Base-by-base conservation (phyloP, 2,113 vertebrate genomes). In the human (Homo sapiens) region DNA sequence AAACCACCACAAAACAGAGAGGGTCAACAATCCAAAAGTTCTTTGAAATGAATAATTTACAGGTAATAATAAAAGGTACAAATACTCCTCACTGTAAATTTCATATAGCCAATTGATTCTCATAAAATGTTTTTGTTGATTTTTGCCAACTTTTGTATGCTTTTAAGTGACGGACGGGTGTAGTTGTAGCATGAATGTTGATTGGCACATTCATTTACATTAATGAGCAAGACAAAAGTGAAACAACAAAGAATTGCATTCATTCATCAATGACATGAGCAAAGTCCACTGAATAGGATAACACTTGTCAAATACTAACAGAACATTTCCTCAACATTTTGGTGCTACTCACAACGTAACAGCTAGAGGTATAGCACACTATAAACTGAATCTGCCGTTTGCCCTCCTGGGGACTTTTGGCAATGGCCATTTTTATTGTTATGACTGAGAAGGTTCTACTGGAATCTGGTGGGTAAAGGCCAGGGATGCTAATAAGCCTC, bases 161-260 rank as follows among this genome's bases (percentile, higher is more conserved):
- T 35, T 48, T 22, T 66, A 55, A 32, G 35, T 52, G 27, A 66
- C 2, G 25, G 30, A n/a, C 18, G 16, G 38, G n/a, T 11, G 3
- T 8, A 40, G 48, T 17, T 52, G 12, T 35, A 76, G 45, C 12
- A 16, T 16, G 18, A 52, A 66, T 17, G 27, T 20, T 35, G 82
- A 64, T 1, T 45, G 27, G 30, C 1, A 4, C 7, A 76, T 43
- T 61, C 40, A n/a, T 48, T 84, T 30, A 50, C 0, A 0, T 75
- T 18, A 79, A n/a, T 35, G 40, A 64, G 14, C 32, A 55, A 68
- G 75, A 68, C 52, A 83, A 48, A 61, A 30, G 40, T n/a, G 72
- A 73, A 70, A 70, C 35, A n/a, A n/a, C 68, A 40, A 52, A 43
- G 6, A 93, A 68, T 18, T 1, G 2, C 8, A 10, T 30, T 9